These are phyloP conservation scores for Chouioia cunea DNA, from an alignment of 2,888 invertebrate species.

Conservation along the genomic window DNA sequence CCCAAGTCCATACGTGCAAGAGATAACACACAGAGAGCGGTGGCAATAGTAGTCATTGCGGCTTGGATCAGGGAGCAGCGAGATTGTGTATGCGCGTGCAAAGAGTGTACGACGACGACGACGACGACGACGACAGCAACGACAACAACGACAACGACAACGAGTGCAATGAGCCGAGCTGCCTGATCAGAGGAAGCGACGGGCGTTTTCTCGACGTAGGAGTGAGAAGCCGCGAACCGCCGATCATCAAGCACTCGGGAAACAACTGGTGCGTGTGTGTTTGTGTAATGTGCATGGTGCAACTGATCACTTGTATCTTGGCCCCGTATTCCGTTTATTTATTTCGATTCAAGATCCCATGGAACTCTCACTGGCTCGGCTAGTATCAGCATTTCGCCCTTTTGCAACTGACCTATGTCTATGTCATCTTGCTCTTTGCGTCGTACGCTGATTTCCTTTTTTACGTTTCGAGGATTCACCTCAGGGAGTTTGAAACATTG, in stretches of 20 bases:
- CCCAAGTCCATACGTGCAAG: no score
- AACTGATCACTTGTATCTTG: neutral
- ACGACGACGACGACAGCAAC: slow-evolving; percentile 2
- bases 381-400: neutral
- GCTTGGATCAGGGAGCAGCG: neutral
- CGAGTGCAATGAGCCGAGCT: slow-evolving; percentile 29
- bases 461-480: slow-evolving; percentile 29
- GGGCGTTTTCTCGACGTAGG: slow-evolving; percentile 43
- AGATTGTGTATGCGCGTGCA: slow-evolving; percentile 22
- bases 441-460: slow-evolving; percentile 2
- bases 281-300: slow-evolving; percentile 1
- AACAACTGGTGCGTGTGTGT: slow-evolving; percentile 42
- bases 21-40: slow-evolving; percentile 8
- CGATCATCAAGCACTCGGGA: slow-evolving; percentile 15
- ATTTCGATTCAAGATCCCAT: neutral
- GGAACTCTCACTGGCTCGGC: neutral
- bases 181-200: slow-evolving; percentile 25
- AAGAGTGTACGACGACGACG: neutral
- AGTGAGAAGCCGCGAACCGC: slow-evolving; percentile 2
- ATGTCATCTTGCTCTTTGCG: no score
- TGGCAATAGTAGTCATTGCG: slow-evolving; percentile 18
- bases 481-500: slow-evolving; percentile 38
- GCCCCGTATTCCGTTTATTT: neutral
- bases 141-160: slow-evolving; percentile 1
- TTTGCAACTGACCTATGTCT: neutral